Evolutionary conservation across 2,797 vertebrate species (phyloP), one percentile per base, ranked within the genome.

Genomic region (Catostomus latipinnis): DNA sequence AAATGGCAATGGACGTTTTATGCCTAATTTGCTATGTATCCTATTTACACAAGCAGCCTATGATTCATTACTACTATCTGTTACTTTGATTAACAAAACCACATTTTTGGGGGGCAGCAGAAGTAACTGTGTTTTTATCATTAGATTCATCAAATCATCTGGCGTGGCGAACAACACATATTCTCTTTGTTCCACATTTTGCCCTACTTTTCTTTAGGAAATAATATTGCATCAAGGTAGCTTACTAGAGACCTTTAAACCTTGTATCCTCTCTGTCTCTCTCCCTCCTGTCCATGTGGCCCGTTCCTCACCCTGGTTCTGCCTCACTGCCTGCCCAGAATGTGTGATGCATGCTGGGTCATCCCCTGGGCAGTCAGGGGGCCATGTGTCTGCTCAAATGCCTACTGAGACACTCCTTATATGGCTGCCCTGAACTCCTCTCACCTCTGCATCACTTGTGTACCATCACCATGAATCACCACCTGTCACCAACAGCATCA

Each of bases 381-480:
- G 81, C 86, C 83, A 81, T 85, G 80, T 84, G 86, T 87, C 86
- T 85, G 86, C 74, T 72, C 62, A 75, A 75, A 83, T 67, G 83
- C 80, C 86, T 85, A 84, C 82, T 78, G 83, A 81, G 82, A 85
- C 86, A 16, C 67, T 87, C 85, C 85, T 82, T 87, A 87, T 87
- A 85, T 82, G 85, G 85, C 82, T 18, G 52, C 72, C 76, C 76
- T 83, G 81, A 83, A 79, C 83, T 86, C 78, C 83, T 71, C 66
- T 86, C 78, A 85, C 84, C 84, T 83, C 75, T 14, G 65, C 63
- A 67, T 77, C 60, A 73, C 72, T 74, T 81, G 72, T 76, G 70
- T 63, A 54, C 75, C 79, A 22, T 22, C 22, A 22, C 22, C 22
- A 79, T 72, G 74, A 57, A 58, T 67, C 52, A 70, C 56, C n/a